A percentile compares a stretch with the other conserved stretches of the same genome.
These are phyloP conservation scores for Microcebus murinus DNA, from an alignment of 2,113 vertebrate species.

Conservation along the genomic window DNA sequence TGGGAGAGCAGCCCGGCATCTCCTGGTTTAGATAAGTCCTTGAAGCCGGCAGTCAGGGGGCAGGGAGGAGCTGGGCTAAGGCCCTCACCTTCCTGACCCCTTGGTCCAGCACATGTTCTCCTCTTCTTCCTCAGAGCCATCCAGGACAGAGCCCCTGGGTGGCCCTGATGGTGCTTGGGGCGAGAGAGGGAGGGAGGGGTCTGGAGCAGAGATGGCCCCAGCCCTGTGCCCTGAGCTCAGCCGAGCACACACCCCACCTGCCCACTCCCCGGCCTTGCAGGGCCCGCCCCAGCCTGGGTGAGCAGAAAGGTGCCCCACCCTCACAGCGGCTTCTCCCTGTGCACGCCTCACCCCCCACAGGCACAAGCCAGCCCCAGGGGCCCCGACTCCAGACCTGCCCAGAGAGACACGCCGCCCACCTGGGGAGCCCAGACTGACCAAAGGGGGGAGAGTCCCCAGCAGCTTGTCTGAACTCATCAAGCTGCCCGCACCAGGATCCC, in stretches of 20 bases:
- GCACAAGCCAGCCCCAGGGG: not conserved
- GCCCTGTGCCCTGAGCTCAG: not conserved
- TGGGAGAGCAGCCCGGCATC: not conserved
- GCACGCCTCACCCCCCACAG: fast-evolving
- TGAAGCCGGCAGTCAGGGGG: not conserved
- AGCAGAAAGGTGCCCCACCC: not conserved
- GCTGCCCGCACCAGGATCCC: fast-evolving
- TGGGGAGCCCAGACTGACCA: too few species aligned
- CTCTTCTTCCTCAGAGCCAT: too few species aligned
- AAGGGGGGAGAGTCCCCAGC: fast-evolving
- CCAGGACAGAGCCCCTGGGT: not conserved
- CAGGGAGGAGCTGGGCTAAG: fast-evolving
- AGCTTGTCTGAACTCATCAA: too few species aligned
- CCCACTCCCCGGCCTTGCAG: fast-evolving
- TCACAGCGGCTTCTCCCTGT: not conserved
- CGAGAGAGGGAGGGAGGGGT: not conserved
- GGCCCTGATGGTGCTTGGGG: not conserved
- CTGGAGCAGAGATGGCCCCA: not conserved
- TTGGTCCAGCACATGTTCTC: not conserved
- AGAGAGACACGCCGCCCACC: fast-evolving
- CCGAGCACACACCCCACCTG: too few species aligned
- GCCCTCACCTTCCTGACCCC: too few species aligned
- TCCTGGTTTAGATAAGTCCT: not conserved
- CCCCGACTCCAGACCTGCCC: not conserved
- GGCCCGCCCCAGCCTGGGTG: not conserved